A percentile compares a stretch with the other conserved stretches of the same genome.
These are phyloP conservation scores for Stegostoma tigrinum DNA, from an alignment of 2,113 vertebrate species.

Conservation along the genomic window DNA sequence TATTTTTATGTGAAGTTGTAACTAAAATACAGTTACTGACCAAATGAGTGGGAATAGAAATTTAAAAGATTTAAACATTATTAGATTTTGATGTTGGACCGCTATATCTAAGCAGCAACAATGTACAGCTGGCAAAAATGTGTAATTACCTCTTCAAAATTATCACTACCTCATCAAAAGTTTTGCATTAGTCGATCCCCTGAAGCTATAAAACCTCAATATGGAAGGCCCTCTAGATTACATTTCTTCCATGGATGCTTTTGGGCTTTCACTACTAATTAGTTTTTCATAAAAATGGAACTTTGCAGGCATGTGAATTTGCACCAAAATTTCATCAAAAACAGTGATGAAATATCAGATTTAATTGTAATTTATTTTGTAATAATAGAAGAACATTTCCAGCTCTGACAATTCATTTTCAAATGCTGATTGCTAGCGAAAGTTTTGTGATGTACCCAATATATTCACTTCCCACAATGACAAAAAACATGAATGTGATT, in stretches of 20 bases:
- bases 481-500: background rate
- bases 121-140: constrained; percentile 4
- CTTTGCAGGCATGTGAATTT: background rate
- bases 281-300: background rate
- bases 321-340: background rate
- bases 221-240: background rate
- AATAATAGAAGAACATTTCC: background rate
- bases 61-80: constrained; percentile 8
- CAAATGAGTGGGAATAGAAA: background rate
- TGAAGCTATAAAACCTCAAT: background rate
- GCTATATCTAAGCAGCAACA: background rate
- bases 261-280: constrained; percentile 30
- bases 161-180: background rate
- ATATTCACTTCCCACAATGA: background rate
- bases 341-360: background rate
- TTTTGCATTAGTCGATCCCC: background rate
- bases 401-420: background rate
- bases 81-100: background rate
- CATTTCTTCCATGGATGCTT: background rate
- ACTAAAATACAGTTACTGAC: background rate
- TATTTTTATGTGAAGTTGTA: background rate
- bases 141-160: background rate
- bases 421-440: background rate
- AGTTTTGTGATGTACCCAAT: background rate
- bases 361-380: constrained; percentile 1